Evolutionary conservation across 2,113 vertebrate genomes (phyloP), one percentile per base, ranked within the genome.

Genomic region (Cavia aperea): DNA sequence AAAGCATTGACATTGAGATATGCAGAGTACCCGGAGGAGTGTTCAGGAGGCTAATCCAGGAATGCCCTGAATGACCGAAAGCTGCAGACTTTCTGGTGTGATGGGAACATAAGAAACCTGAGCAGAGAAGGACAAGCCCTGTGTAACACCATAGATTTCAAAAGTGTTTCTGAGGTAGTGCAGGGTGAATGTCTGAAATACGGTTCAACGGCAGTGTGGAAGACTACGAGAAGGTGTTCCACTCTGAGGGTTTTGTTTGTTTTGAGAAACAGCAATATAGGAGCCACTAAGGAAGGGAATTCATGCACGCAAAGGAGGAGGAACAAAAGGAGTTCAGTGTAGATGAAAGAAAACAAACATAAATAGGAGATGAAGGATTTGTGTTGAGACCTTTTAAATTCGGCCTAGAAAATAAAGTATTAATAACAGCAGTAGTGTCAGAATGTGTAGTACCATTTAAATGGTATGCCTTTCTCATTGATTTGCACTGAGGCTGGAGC

Each of bases 401-500:
- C 78, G 11, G 18, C 9, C 23, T 88, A 14, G 33, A 13, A 86
- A 49, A 66, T 36, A 36, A 33, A 7, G 7, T 60, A 58, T 73
- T 87, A 89, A 49, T 91, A 63, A 29, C n/a, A 90, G 19, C n/a
- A 90, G 19, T 56, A 89, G n/a, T 56, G 36, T 75, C 39, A 85
- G 39, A 88, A 58, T 92, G 62, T 24, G 92, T 36, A 46, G 43
- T 49, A 60, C 19, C 81, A 54, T 86, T 86, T 79, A 94, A 95
- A 86, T 56, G 46, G n/a, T 63, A 85, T 54, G 46, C 36, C 79
- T 56, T 94, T 51, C 83, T 81, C 33, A 18, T n/a, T 85, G 88
- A 86, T 54, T 90, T 75, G 19, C 36, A 49, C 2, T 72, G 10
- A 70, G 21, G 62, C 46, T 91, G 86, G 43, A 83, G 77, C 49